A percentile compares a stretch with the other conserved stretches of the same genome.
phyloP scores from a whole-genome alignment of 2,797 vertebrate species.

The Pseudotriccus pelzelni region DNA sequence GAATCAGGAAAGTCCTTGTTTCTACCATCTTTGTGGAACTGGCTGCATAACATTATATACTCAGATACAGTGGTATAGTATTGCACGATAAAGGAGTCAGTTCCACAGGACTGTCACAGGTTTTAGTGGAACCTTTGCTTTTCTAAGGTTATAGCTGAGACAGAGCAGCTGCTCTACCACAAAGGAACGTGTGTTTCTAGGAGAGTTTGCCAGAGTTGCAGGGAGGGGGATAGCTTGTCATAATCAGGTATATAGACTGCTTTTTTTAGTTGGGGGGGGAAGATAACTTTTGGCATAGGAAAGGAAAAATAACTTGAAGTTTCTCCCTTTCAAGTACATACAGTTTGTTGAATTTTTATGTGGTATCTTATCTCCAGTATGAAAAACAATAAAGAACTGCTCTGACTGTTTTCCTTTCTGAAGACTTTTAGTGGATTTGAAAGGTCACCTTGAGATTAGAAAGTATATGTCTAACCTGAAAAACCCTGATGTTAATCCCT shows the following conservation, averaged over 20 bases:
- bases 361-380: rapidly evolving
- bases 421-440: background rate
- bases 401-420: background rate
- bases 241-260: background rate
- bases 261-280: background rate
- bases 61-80: background rate
- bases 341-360: background rate
- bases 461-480: background rate
- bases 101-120: background rate
- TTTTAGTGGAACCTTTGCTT: background rate
- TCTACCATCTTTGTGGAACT: background rate
- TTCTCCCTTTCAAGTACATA: background rate
- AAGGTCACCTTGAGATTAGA: background rate
- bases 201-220: background rate
- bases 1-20: background rate
- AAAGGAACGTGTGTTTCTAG: background rate
- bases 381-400: background rate
- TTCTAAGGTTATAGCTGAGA: background rate
- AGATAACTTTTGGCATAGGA: background rate
- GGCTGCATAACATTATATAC: background rate
- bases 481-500: background rate
- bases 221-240: background rate
- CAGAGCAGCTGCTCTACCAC: background rate
- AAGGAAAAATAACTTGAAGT: background rate
- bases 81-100: background rate